phyloP scores from a whole-genome alignment of 2,888 invertebrate genomes.

The Zygothrica quintamaculata region DNA sequence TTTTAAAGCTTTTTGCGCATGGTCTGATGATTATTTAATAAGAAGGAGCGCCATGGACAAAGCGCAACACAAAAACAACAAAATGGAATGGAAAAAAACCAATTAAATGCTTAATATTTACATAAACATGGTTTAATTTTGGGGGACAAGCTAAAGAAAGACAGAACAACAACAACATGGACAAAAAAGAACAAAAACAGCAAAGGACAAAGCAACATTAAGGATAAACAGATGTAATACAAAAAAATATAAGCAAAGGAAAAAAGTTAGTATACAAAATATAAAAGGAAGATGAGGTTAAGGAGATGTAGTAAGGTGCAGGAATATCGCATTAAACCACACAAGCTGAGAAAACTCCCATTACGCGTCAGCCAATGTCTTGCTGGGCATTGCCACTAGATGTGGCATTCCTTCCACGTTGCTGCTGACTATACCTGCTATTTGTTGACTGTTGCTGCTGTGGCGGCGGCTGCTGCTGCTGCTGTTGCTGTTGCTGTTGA shows the following conservation, averaged over 20 bases:
- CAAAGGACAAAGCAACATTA: conserved; percentile 30
- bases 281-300: conserved; percentile 11
- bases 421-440: conserved; percentile 74
- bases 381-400: conserved; percentile 81
- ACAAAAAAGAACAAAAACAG: background rate
- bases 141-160: conserved; percentile 12
- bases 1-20: conserved; percentile 54
- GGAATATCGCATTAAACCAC: conserved; percentile 86
- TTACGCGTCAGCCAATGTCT: conserved; percentile 91
- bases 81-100: background rate
- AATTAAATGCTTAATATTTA: conserved; percentile 32
- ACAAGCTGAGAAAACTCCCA: conserved; percentile 93
- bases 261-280: background rate
- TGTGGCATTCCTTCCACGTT: conserved; percentile 72
- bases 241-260: conserved; percentile 43
- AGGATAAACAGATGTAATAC: conserved; percentile 31
- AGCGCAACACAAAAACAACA: conserved; percentile 26
- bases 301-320: background rate
- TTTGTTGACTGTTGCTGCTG: conserved; percentile 64
- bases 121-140: conserved; percentile 24
- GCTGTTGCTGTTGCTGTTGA: conserved; percentile 63
- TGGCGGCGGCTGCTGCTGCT: conserved; percentile 54
- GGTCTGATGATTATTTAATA: conserved; percentile 21
- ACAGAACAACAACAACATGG: conserved; percentile 15
- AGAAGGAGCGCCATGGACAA: conserved; percentile 9